Evolutionary conservation across 2,113 vertebrate genomes (phyloP), one percentile per base, ranked within the genome.

Genomic region (Mus spicilegus): DNA sequence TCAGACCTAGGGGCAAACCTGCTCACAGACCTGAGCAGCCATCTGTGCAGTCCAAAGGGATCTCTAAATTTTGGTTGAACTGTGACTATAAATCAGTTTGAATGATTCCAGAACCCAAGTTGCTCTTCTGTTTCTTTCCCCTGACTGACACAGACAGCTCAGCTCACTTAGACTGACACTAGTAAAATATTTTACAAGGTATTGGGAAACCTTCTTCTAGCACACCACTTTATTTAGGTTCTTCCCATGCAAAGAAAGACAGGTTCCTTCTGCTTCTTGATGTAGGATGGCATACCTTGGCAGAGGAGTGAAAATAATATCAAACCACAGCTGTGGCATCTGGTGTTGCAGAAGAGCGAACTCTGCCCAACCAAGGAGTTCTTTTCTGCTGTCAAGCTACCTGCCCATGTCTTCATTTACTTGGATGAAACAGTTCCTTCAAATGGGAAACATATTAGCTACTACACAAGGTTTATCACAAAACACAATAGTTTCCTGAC

Each of bases 181-280:
- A 89, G 67, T n/a, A 90, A 93, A 96, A 89, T 63, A 93, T 72
- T 90, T 96, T 85, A 95, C 14, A 92, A 94, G 33, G 73, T 70
- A 49, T 58, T 58, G 73, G 67, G 80, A 90, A 90, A 67, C 30
- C 30, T 89, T 90, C 42, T 76, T 94, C 93, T 49, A 87, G 4
- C 12, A 33, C 72, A 86, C 6, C 10, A 14, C 2, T 86, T 92
- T 88, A 63, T 58, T 97, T 77, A 77, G 49, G 17, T 87, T 92
- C 22, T 76, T 42, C 90, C 69, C 28, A 46, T 49, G 78, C 0
- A 22, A 61, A 95, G 42, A 30, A 42, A 87, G 39, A 61, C 9
- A 54, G 24, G 26, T 28, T 65, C 67, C 65, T 88, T 69, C 54
- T 56, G 73, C 22, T 36, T 86, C 36, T 33, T 36, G 54, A 33